A percentile compares a stretch with the other conserved stretches of the same genome.
Evolutionary conservation across 2,888 invertebrate species (phyloP).

Genomic region (Epistrophe grossulariae): DNA sequence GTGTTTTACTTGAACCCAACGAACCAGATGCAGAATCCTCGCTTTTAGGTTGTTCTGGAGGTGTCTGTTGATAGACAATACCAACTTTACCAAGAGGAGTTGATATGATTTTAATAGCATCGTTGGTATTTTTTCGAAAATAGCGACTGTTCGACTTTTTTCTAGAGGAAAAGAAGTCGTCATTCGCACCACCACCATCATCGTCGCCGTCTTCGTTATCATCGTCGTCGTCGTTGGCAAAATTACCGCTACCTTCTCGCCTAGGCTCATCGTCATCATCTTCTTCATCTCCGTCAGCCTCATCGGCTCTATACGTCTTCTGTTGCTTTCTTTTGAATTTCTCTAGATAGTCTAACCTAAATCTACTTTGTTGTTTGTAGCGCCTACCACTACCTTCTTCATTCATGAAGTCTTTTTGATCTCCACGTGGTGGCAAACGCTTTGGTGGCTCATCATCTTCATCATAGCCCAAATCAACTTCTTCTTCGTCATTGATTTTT

Average conservation of each 20-base stretch:
- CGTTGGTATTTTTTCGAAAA: slow-evolving; percentile 83
- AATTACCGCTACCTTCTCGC: slow-evolving; percentile 79
- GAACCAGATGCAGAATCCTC: slow-evolving; percentile 71
- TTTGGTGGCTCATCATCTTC: slow-evolving; percentile 82
- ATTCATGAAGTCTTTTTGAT: slow-evolving; percentile 80
- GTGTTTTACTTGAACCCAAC: slow-evolving; percentile 77
- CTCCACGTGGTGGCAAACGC: slow-evolving; percentile 77
- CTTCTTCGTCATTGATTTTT: slow-evolving; percentile 77
- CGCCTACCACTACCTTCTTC: slow-evolving; percentile 81
- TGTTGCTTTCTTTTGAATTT: slow-evolving; percentile 78
- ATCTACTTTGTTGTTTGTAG: slow-evolving; percentile 78
- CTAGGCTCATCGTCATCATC: slow-evolving; percentile 67
- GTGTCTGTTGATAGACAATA: slow-evolving; percentile 83
- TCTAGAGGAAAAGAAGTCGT: slow-evolving; percentile 81
- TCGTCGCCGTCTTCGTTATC: slow-evolving; percentile 77
- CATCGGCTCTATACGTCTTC: slow-evolving; percentile 78
- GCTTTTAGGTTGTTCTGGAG: slow-evolving; percentile 75
- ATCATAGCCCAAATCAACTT: slow-evolving; percentile 82
- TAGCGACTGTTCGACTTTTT: slow-evolving; percentile 81
- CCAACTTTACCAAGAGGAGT: slow-evolving; percentile 84
- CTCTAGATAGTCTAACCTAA: slow-evolving; percentile 80
- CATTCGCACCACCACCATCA: slow-evolving; percentile 77
- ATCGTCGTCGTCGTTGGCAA: slow-evolving; percentile 78
- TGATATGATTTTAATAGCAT: slow-evolving; percentile 84
- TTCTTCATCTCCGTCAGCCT: slow-evolving; percentile 78